Percentiles rank a stretch among this genome's conserved stretches.
Evolutionary conservation across 2,113 vertebrate species (phyloP).

Genomic region (Ophthalmolycus amberensis): DNA sequence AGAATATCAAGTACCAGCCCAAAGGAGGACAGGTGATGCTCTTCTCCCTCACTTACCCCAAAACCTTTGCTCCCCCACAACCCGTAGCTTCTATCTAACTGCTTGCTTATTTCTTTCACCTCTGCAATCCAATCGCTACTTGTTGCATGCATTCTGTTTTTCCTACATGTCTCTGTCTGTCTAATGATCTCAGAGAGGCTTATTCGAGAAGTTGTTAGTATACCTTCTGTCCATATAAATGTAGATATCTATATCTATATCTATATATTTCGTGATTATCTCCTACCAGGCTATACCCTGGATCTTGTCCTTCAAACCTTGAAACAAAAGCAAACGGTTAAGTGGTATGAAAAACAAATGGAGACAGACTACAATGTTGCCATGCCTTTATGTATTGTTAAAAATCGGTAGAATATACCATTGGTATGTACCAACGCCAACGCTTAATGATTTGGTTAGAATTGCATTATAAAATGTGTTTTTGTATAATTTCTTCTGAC

Average conservation of each 20-base stretch:
- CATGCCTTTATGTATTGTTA: not conserved
- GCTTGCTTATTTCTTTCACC: conserved; percentile 2
- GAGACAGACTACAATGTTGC: not conserved
- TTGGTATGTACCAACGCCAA: not conserved
- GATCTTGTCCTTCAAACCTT: not conserved
- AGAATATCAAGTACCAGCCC: conserved; percentile 98
- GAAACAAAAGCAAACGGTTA: conserved; percentile 3
- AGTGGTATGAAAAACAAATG: not conserved
- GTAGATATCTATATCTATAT: not conserved
- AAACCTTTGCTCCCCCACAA: not conserved
- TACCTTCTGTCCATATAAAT: not conserved
- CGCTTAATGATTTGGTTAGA: not conserved
- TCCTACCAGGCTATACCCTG: not conserved
- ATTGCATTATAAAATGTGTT: conserved; percentile 3
- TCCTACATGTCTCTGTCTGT: not conserved
- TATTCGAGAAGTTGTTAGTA: not conserved
- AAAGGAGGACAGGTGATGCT: conserved; percentile 95
- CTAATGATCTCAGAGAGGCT: not conserved
- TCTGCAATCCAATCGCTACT: not conserved
- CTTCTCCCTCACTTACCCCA: conserved; percentile 9
- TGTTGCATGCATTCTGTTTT: conserved; percentile 14
- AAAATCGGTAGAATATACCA: not conserved
- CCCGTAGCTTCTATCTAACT: not conserved
- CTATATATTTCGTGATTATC: not conserved
- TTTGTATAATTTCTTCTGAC: conserved; percentile 27